phyloP scores from a whole-genome alignment of 2,113 vertebrate genomes.

The Myanophis thanlyinensis region DNA sequence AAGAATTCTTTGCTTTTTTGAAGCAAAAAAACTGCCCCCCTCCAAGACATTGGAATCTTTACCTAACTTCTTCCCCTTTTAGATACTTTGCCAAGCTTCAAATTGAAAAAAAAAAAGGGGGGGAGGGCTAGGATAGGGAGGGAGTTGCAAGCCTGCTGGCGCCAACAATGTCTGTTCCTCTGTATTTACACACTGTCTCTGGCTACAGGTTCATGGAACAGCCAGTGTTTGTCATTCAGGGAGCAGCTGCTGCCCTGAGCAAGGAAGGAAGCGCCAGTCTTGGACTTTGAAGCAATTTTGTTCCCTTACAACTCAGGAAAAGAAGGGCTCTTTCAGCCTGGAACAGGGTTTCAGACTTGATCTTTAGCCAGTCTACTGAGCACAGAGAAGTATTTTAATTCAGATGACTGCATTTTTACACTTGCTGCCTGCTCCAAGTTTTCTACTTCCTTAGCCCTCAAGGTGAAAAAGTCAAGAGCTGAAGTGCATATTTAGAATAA shows the following conservation, averaged over 20 bases:
- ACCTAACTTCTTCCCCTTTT: not conserved
- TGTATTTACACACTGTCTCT: conserved; percentile 1
- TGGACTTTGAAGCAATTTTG: not conserved
- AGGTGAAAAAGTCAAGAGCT: not conserved
- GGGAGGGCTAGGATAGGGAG: not conserved
- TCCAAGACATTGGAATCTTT: not conserved
- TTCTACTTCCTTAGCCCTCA: not conserved
- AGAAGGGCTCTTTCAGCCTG: not conserved
- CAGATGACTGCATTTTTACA: not conserved
- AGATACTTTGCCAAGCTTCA: not conserved
- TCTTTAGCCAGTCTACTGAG: not conserved
- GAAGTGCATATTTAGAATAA: not conserved
- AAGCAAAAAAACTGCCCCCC: not conserved
- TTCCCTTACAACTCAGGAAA: not conserved
- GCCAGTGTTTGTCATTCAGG: not conserved
- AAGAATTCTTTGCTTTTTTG: not conserved
- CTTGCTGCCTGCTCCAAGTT: not conserved
- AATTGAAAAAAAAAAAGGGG: not conserved
- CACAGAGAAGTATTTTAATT: not conserved
- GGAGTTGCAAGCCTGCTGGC: not conserved
- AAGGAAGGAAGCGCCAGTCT: not conserved
- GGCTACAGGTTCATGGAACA: not conserved
- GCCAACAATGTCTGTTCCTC: conserved; percentile 7
- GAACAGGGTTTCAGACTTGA: not conserved
- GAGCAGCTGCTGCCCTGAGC: not conserved